phyloP scores from a whole-genome alignment of 2,113 vertebrate species.

The Struthio camelus region DNA sequence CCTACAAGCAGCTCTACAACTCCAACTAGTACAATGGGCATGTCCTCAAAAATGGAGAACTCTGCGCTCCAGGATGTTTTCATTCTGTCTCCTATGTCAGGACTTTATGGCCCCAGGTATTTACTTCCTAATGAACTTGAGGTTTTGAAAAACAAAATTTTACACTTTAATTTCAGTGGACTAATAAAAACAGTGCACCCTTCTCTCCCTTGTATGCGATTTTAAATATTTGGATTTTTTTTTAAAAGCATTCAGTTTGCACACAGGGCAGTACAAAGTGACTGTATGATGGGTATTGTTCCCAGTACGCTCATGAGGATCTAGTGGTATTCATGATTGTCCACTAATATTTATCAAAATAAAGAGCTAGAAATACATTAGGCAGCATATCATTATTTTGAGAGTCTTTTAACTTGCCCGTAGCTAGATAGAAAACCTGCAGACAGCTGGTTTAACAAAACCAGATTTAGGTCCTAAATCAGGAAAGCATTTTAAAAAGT shows the following conservation, averaged over 20 bases:
- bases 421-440: background rate
- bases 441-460: background rate
- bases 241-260: background rate
- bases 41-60: slow-evolving; percentile 84
- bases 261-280: background rate
- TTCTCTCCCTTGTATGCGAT: background rate
- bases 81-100: slow-evolving; percentile 87
- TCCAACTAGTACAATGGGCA: slow-evolving; percentile 83
- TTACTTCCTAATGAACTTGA: background rate
- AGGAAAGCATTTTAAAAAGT: background rate
- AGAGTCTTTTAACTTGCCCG: background rate
- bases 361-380: background rate
- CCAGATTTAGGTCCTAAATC: background rate
- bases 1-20: slow-evolving; percentile 85
- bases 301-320: background rate
- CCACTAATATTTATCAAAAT: background rate
- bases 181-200: background rate
- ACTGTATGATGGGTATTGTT: background rate
- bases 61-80: slow-evolving; percentile 87
- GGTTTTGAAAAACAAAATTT: background rate
- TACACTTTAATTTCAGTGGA: background rate
- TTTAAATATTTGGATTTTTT: background rate
- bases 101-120: slow-evolving; percentile 87
- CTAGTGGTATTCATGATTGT: background rate
- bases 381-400: background rate